Percentiles rank a stretch among this genome's conserved stretches.
Conservation (phyloP, 2,888 invertebrate genomes). For the Eupithecia exiguata region DNA sequence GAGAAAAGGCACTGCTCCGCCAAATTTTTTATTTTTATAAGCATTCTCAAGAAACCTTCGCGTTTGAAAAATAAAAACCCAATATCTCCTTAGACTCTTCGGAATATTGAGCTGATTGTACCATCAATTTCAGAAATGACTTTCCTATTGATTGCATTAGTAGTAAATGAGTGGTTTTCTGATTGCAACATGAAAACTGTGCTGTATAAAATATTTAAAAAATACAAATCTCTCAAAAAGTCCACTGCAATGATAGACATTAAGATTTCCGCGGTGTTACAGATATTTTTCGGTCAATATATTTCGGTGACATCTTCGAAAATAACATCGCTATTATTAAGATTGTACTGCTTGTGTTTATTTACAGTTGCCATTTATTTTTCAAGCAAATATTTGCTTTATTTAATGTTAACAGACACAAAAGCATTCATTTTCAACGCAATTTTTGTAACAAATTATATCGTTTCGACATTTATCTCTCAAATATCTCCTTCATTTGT, state of each 20-base stretch:
- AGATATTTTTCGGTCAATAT: constrained; percentile 12
- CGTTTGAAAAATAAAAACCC: too few species aligned
- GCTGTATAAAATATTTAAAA: not conserved
- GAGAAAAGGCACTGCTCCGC: not conserved
- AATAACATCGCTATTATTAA: not conserved
- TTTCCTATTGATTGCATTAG: not conserved
- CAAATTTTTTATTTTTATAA: too few species aligned
- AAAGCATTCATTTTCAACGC: not conserved
- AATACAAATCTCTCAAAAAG: not conserved
- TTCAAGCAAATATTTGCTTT: not conserved
- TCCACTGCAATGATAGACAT: not conserved
- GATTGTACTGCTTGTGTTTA: not conserved
- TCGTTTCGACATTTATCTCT: not conserved
- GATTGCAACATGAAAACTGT: not conserved
- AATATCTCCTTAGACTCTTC: not conserved
- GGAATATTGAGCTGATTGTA: not conserved
- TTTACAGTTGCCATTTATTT: not conserved
- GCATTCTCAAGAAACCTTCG: too few species aligned
- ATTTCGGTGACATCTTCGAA: not conserved
- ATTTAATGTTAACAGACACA: not conserved
- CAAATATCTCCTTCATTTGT: not conserved
- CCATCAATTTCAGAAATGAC: not conserved
- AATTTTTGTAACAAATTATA: not conserved
- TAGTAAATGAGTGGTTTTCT: not conserved
- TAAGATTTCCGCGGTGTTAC: constrained; percentile 1